Percentiles rank a stretch among this genome's conserved stretches.
phyloP scores from a whole-genome alignment of 92 coral and sea anemone genomes.

The Heteractis magnifica region DNA sequence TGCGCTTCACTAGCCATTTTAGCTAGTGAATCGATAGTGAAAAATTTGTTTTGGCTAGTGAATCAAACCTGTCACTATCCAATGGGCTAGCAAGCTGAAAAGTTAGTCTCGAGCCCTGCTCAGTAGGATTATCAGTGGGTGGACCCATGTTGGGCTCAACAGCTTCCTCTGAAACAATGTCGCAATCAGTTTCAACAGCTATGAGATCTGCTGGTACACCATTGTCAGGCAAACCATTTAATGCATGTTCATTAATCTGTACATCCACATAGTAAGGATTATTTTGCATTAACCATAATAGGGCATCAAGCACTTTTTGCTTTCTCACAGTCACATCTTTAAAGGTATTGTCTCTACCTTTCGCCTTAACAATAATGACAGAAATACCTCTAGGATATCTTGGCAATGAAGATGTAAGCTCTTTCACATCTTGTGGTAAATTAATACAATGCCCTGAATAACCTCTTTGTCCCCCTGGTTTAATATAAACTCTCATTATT shows the following conservation, averaged over 20 bases:
- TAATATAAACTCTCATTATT: constrained; percentile 47
- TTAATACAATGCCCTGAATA: constrained; percentile 20
- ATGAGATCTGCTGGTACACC: constrained; percentile 30
- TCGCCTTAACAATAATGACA: constrained; percentile 48
- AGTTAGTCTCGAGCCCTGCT: too few species aligned
- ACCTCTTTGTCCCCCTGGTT: constrained; percentile 29
- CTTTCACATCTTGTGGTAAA: constrained; percentile 44
- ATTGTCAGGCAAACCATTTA: constrained; percentile 44
- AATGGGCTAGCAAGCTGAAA: too few species aligned
- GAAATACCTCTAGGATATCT: constrained; percentile 21
- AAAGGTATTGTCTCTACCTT: constrained; percentile 48
- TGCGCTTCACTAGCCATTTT: too few species aligned
- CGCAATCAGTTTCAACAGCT: too few species aligned
- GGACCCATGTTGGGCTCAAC: too few species aligned
- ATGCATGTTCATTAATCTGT: constrained; percentile 40
- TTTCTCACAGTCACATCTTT: constrained; percentile 64
- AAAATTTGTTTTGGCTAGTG: too few species aligned
- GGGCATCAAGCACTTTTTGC: constrained; percentile 50
- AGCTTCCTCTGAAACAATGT: too few species aligned
- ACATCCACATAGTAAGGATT: constrained; percentile 37
- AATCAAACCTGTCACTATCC: too few species aligned
- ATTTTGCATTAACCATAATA: constrained; percentile 31
- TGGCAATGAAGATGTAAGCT: constrained; percentile 35
- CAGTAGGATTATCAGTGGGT: too few species aligned
- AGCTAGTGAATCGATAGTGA: too few species aligned